Base-by-base conservation (phyloP, 2,113 vertebrate species). In the Zeus faber region DNA sequence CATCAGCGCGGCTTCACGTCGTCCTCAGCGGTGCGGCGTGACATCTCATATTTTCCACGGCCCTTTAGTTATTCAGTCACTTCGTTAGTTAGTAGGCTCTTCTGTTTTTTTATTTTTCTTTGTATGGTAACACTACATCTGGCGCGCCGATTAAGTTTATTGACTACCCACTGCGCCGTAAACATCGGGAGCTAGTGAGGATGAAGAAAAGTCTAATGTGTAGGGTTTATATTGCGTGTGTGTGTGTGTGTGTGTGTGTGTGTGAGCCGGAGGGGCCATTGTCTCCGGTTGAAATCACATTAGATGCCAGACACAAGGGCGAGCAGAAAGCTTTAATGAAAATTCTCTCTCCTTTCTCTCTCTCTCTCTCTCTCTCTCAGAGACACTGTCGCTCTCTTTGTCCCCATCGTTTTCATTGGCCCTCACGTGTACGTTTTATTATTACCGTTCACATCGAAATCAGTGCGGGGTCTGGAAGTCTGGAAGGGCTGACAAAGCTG, bases 271-370 rank as follows among this genome's bases (percentile, higher is more conserved):
- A 76, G 70, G 75, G 76, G 53, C 74, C 62, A 66, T 79, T 43
- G 72, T 58, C 62, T 74, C 43, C 22, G 37, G 54, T 59, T 50
- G 63, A 77, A 85, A 83, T 80, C 59, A 80, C 71, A 83, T 85
- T 83, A 82, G 52, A 49, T 41, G 24, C 40, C 62, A 66, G 70
- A 80, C 62, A 69, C 39, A 11, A 47, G 60, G 70, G 81, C 78
- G 72, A 79, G 64, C 69, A 67, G 62, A 72, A 60, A 58, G 62
- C 59, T 62, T 26, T 65, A 80, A 80, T 78, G 77, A 77, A 79
- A 79, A 74, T 58, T 49, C 73, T 22, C 67, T 67, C 65, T 58
- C 44, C 49, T 53, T n/a, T 3, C 49, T 41, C 45, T 26, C 45
- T 16, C 45, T 8, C 51, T 67, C n/a, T 10, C n/a, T 25, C 33